Evolutionary conservation across 2,113 vertebrate genomes (phyloP).

Genomic region (Panthera tigris): DNA sequence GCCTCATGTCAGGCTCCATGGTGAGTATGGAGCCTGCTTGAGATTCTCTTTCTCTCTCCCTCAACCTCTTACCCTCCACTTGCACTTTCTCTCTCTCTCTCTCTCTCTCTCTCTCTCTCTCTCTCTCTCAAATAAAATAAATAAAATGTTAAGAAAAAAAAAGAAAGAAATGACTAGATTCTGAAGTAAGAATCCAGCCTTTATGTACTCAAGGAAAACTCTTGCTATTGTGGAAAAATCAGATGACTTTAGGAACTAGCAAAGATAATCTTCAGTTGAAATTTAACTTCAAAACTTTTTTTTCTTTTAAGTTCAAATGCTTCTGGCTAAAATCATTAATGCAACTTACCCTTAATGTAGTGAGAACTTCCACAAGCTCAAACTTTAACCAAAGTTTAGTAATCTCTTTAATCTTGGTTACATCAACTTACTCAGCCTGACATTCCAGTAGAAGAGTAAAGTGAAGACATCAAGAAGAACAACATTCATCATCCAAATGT

Average conservation of each 20-base stretch:
- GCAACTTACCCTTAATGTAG: background rate
- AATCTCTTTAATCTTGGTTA: slow-evolving; percentile 46
- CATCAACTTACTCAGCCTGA: background rate
- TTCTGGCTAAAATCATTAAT: slow-evolving; percentile 16
- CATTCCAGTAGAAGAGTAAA: background rate
- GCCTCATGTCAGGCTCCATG: too few relatives aligned
- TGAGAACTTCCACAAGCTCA: background rate
- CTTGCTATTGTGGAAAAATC: background rate
- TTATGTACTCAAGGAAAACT: background rate
- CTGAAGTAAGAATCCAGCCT: background rate
- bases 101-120: too few relatives aligned
- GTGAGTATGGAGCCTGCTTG: too few relatives aligned
- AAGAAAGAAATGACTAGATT: background rate
- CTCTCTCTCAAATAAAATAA: too few relatives aligned
- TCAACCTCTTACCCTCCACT: too few relatives aligned
- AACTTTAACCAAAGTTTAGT: background rate
- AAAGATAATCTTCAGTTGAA: slow-evolving; percentile 25
- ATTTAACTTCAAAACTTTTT: background rate
- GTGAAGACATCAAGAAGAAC: slow-evolving; percentile 2
- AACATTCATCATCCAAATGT: background rate
- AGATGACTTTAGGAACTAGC: background rate
- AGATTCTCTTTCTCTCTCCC: too few relatives aligned
- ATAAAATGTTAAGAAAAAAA: too few relatives aligned
- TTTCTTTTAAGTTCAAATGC: background rate
- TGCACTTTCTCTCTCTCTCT: too few relatives aligned